Percentiles rank a stretch among this genome's conserved stretches.
Evolutionary conservation across 2,113 vertebrate genomes (phyloP).

Genomic region (Chionomys nivalis): DNA sequence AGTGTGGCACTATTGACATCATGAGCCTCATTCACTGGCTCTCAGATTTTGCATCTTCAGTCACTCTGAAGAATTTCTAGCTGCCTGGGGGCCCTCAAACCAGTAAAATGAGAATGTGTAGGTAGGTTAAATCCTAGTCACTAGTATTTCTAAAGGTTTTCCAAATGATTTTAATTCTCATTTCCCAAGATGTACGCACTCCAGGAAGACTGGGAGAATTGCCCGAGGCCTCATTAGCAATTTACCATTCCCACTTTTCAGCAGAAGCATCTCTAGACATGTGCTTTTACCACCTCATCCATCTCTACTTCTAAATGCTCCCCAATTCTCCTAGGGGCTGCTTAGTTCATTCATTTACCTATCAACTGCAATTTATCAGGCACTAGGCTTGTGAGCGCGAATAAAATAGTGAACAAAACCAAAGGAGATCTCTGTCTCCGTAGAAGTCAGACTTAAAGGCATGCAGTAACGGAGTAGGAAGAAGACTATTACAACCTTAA

Average conservation of each 20-base stretch:
- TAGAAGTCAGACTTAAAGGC: background rate
- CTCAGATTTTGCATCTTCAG: background rate
- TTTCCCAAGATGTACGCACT: background rate
- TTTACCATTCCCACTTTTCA: background rate
- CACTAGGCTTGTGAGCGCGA: background rate
- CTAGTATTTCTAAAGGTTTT: background rate
- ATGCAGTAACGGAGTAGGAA: background rate
- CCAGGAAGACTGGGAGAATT: background rate
- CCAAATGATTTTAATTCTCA: background rate
- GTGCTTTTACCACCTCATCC: background rate
- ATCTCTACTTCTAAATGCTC: background rate
- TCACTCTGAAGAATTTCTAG: conserved; percentile 23
- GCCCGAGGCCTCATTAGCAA: background rate
- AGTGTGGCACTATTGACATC: conserved; percentile 1
- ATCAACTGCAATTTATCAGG: background rate
- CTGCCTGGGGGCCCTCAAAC: background rate
- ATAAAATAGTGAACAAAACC: conserved; percentile 24
- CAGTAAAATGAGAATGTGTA: background rate
- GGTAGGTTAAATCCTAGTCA: background rate
- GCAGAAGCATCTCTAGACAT: background rate
- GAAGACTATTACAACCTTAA: background rate
- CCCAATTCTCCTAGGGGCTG: background rate
- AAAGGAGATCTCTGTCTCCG: background rate
- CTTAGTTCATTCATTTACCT: background rate
- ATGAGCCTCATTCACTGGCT: background rate